Evolutionary conservation across 2,113 vertebrate species (phyloP), one percentile per base, ranked within the genome.

Genomic region (Chaetops frenatus): DNA sequence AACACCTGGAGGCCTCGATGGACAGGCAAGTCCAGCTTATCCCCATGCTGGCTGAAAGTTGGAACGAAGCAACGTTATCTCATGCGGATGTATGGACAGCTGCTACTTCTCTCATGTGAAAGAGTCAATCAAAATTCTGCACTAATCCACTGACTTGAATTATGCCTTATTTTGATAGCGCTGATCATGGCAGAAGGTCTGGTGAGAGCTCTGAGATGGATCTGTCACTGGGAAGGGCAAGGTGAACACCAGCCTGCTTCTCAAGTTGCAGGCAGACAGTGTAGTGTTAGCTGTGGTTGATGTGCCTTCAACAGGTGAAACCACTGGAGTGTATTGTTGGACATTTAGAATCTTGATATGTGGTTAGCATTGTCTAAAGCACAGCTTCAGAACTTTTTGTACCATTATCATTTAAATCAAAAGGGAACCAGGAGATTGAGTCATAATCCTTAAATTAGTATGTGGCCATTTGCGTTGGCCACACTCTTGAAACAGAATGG

Each of bases 381-480:
- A 65, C 7, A 15, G 36, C 58, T 95, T 74, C 62, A n/a, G 62
- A 76, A 38, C 24, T 56, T 77, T 77, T 45, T 40, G 42, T 38
- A 61, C 31, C 18, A 20, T 56, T 85, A 53, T 66, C n/a, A 35
- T 76, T 88, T 92, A 73, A 86, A 92, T 69, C 29, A 48, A 86
- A 92, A 94, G 40, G 57, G 88, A 92, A 88, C 45, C 67, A 70
- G 54, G 84, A 86, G 76, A 88, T 3, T 69, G 48, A 86, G 29
- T 83, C 54, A 42, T 66, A 66, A 80, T 81, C 36, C 76, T 93
- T n/a, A 36, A 54, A 48, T 1, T 82, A 36, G 27, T 92, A 2
- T 53, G 23, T 29, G 50, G 48, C 88, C 61, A 28, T 85, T 87
- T 88, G 57, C 5, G 3, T 69, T 74, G 66, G 65, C 66, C 73